These are phyloP conservation scores for Sparidentex hasta DNA, from an alignment of 2,797 vertebrate genomes.

Conservation along the genomic window DNA sequence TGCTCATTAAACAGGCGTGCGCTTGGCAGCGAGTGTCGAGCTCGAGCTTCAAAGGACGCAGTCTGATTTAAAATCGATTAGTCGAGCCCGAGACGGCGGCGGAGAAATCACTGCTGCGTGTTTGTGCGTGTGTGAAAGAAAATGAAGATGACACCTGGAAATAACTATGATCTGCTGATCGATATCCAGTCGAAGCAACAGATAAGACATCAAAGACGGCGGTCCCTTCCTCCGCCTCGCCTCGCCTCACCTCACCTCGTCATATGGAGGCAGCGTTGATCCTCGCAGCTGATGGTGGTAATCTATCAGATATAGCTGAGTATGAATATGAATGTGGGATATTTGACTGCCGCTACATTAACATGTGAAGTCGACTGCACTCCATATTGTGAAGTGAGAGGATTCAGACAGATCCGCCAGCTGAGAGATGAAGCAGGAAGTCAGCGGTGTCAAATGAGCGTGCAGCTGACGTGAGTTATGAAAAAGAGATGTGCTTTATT, in stretches of 20 bases:
- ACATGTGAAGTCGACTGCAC: slow-evolving; percentile 16
- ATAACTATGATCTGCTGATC: slow-evolving; percentile 29
- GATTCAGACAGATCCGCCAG: slow-evolving; percentile 23
- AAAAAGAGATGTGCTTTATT: slow-evolving; percentile 10
- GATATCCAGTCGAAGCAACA: slow-evolving; percentile 13
- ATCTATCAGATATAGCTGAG: slow-evolving; percentile 37
- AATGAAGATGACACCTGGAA: slow-evolving; percentile 36
- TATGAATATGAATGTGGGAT: slow-evolving; percentile 45
- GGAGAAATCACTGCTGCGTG: neutral
- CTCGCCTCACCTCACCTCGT: neutral
- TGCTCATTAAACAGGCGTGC: neutral
- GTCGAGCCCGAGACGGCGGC: neutral
- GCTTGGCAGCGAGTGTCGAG: neutral
- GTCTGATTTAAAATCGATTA: slow-evolving; percentile 27
- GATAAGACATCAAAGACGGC: slow-evolving; percentile 49
- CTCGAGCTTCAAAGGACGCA: neutral
- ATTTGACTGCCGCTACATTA: slow-evolving; percentile 22
- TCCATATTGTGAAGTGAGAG: slow-evolving; percentile 35
- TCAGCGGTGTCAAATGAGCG: slow-evolving; percentile 38
- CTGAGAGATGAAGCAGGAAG: slow-evolving; percentile 29
- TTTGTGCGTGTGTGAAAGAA: neutral
- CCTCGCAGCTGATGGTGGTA: slow-evolving; percentile 37
- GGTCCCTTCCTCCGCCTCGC: slow-evolving; percentile 12
- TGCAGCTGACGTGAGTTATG: neutral
- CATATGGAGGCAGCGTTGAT: slow-evolving; percentile 5